Base-by-base conservation (phyloP, 2,888 invertebrate genomes). In the Tortricodes alternella region DNA sequence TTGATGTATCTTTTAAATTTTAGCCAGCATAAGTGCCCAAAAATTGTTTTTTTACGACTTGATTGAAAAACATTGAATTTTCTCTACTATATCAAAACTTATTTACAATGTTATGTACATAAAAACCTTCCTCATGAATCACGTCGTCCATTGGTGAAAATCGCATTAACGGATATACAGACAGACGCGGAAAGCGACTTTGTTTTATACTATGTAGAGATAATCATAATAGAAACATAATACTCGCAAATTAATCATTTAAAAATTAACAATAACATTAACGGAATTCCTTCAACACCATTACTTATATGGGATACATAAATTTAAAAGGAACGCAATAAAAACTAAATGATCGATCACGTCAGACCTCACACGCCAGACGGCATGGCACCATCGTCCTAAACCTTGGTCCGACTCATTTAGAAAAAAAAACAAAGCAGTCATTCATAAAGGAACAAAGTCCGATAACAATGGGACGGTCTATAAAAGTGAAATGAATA, bases 291-390 rank as follows among this genome's bases (percentile, higher is more conserved):
- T 9, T 27, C 21, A 4, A 21, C 49, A 49, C n/a, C n/a, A n/a
- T n/a, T n/a, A n/a, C n/a, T 44, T 56, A 50, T 50, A 44, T 43
- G 35, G 19, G 19, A 44, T 21, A 43, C 35, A 44, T 56, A 56
- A 56, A 56, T 56, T 49, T 29, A 38, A 56, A 56, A 56, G 49
- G 55, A 55, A 56, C 50, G 50, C 43, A 32, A 50, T 56, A 56
- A 56, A 56, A 56, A 56, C 32, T 32, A 44, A 50, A 56, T 32
- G 44, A 56, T 56, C 55, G 37, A 50, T 44, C 29, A 24, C 46
- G 34, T 52, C 43, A 53, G 70, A 71, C 68, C 70, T 60, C 71
- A 71, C 71, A 61, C 67, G 63, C 59, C 67, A 78, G 78, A 78
- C 78, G 62, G 78, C 67, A 58, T 69, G 78, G 63, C 63, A 53